These are phyloP conservation scores for Maniola hyperantus DNA, from an alignment of 2,888 invertebrate genomes.

Conservation along the genomic window DNA sequence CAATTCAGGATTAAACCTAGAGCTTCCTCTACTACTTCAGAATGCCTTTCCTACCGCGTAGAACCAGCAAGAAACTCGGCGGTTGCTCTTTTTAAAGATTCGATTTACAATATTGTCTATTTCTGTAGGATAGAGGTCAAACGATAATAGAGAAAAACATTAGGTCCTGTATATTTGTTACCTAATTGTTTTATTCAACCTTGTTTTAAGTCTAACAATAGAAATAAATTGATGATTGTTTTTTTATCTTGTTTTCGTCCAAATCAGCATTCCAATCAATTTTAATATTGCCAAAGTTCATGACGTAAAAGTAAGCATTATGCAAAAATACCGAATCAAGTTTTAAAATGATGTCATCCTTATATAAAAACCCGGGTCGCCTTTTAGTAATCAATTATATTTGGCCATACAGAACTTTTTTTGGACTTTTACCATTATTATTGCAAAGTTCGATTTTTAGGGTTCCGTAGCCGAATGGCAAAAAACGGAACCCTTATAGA, in stretches of 20 bases:
- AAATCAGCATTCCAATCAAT: neutral
- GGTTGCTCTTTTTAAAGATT: too few species aligned
- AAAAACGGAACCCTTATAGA: too few species aligned
- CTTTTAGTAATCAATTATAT: conserved; percentile 5
- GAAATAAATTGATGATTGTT: conserved; percentile 3
- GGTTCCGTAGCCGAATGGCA: too few species aligned
- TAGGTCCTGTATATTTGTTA: too few species aligned
- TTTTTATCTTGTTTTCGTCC: neutral
- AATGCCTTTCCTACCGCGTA: too few species aligned
- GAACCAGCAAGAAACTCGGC: too few species aligned
- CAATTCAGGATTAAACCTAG: too few species aligned
- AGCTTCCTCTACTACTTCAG: too few species aligned
- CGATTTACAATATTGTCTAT: too few species aligned
- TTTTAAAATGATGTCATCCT: conserved; percentile 33
- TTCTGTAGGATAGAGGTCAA: too few species aligned
- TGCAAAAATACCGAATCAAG: conserved; percentile 26
- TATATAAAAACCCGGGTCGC: conserved; percentile 16
- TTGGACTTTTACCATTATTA: conserved; percentile 2
- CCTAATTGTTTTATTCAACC: too few species aligned
- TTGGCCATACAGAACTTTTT: neutral
- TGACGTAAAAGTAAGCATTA: conserved; percentile 19
- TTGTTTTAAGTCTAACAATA: neutral
- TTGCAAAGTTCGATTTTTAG: neutral
- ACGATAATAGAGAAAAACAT: too few species aligned
- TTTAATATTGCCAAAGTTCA: conserved; percentile 16